phyloP scores from a whole-genome alignment of 2,888 invertebrate genomes.

The Kryphioiulus occultus region DNA sequence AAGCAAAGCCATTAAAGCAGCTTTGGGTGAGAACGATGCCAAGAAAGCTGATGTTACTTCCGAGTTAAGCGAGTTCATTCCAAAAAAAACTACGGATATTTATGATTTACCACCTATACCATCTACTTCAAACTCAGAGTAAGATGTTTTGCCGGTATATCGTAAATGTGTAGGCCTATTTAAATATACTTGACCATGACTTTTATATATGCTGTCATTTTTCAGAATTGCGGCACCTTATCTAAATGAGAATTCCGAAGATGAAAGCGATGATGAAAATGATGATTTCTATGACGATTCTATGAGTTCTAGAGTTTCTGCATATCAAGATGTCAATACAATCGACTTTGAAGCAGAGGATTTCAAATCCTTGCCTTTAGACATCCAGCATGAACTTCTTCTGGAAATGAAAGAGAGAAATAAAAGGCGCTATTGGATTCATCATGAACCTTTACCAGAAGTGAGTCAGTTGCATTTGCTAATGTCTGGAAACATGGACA shows the following conservation, averaged over 20 bases:
- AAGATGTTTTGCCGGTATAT: not conserved
- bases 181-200: not conserved
- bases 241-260: constrained; percentile 14
- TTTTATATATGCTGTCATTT: not conserved
- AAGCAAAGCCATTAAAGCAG: constrained; percentile 54
- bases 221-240: constrained; percentile 20
- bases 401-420: constrained; percentile 88
- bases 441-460: constrained; percentile 81
- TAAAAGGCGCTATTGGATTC: constrained; percentile 89
- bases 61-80: constrained; percentile 50
- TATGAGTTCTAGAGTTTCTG: constrained; percentile 49
- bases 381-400: constrained; percentile 91
- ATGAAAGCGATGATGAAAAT: constrained; percentile 43
- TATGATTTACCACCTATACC: constrained; percentile 62
- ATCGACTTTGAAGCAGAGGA: constrained; percentile 81
- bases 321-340: constrained; percentile 62
- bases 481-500: not conserved
- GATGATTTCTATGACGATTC: constrained; percentile 52
- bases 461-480: constrained; percentile 59
- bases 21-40: constrained; percentile 46
- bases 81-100: constrained; percentile 58
- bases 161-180: not conserved
- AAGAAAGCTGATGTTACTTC: constrained; percentile 54
- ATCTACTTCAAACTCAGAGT: constrained; percentile 56
- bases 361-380: constrained; percentile 82